Base-by-base conservation (phyloP, 2,113 vertebrate genomes). In the Peromyscus californicus region DNA sequence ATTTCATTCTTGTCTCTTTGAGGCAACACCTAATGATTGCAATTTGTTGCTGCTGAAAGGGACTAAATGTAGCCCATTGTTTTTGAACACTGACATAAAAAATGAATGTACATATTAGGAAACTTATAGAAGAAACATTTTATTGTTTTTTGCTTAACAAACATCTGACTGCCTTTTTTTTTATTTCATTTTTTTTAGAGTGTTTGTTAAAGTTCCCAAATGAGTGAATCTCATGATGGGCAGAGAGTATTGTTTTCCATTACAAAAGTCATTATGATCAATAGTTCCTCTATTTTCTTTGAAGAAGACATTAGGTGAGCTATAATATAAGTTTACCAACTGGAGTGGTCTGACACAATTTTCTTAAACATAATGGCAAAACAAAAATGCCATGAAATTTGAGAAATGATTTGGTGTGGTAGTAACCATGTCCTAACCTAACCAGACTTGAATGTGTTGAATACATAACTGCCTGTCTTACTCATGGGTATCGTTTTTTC, bases 71-170 rank as follows among this genome's bases (percentile, higher is more conserved):
- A 42, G 22, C 4, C 69, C 26, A 39, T 45, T 87, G 61, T 21
- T 69, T 83, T 89, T 45, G 26, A n/a, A 94, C 79, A 89, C 61
- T 80, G 48, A 93, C 72, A 65, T 72, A 69, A 90, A 78, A 21
- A 83, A 84, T 5, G 24, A 31, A 45, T 91, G 72, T 59, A 26
- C 15, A 57, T 54, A 29, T 91, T 89, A 63, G 24, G 33, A 82
- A 95, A n/a, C 48, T 45, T 85, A 6, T 88, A 80, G 42, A 57
- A 16, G 57, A 59, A 51, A 51, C 6, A 74, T 88, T 42, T 29
- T 93, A 54, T 91, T 96, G 21, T 83, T 93, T 85, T 57, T 17
- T 92, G 54, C 4, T 33, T 5, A 42, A 61, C 48, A 80, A 36
- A 79, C 36, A 63, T 75, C 17, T 80, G 9, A 57, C 33, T 5